Conservation (phyloP, 2,797 vertebrate genomes). For the Poeciliopsis presidionis region DNA sequence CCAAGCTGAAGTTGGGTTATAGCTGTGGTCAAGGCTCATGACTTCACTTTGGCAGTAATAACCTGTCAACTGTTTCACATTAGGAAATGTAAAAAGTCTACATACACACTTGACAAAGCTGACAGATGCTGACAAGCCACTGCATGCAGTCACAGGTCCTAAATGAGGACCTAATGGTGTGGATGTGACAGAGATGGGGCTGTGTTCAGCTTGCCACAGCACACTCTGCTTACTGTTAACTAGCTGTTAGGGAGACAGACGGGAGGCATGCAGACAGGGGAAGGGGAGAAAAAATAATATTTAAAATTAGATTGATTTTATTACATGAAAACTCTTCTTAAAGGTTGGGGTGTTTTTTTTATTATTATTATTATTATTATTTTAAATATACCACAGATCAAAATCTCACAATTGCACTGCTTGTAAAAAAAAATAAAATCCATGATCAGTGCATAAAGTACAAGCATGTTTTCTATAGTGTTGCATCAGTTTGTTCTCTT, state of each 20-base stretch:
- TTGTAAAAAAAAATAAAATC: neutral
- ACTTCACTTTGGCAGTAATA: constrained; percentile 74
- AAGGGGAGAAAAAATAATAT: constrained; percentile 22
- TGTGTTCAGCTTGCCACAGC: constrained; percentile 49
- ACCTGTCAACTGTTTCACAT: constrained; percentile 78
- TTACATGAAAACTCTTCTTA: constrained; percentile 20
- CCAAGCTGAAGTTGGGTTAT: constrained; percentile 68
- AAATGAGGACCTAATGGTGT: constrained; percentile 73
- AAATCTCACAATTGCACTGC: neutral
- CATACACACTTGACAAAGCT: constrained; percentile 74
- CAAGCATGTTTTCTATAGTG: neutral
- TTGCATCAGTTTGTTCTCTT: constrained; percentile 6
- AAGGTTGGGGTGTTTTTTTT: neutral
- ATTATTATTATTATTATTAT: too few relatives aligned
- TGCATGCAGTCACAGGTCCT: constrained; percentile 69
- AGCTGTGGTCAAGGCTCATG: constrained; percentile 72
- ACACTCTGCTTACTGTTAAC: constrained; percentile 65
- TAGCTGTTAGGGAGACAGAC: constrained; percentile 58
- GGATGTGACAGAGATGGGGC: constrained; percentile 74
- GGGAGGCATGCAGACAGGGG: constrained; percentile 27
- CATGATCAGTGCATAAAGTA: neutral
- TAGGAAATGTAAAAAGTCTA: constrained; percentile 71
- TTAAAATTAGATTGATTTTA: constrained; percentile 43
- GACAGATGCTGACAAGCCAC: constrained; percentile 77
- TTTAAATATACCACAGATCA: neutral